phyloP scores from a whole-genome alignment of 1,140 invertebrate genomes.

The Caenorhabditis briggsae region DNA sequence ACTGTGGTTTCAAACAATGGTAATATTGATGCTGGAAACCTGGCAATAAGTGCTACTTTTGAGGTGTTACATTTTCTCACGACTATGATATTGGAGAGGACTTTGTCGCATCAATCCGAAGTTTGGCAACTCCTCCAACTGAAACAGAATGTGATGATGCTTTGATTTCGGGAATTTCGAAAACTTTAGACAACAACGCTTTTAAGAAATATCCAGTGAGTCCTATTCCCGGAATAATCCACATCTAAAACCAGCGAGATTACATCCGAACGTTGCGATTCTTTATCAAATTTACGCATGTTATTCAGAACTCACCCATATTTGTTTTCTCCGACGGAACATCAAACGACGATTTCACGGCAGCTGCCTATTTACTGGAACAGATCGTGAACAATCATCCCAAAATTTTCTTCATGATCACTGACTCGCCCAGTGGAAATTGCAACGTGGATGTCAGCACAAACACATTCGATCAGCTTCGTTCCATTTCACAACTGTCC shows the following conservation, averaged over 20 bases:
- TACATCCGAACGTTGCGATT: too few species aligned
- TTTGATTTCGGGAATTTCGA: conserved; percentile 8
- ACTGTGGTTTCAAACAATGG: conserved; percentile 62
- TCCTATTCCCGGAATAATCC: background rate
- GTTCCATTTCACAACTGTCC: conserved; percentile 41
- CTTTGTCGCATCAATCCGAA: conserved; percentile 21
- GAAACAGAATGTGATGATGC: conserved; percentile 61
- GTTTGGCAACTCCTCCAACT: conserved; percentile 44
- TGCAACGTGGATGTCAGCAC: conserved; percentile 57
- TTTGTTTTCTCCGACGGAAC: conserved; percentile 64
- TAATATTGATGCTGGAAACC: background rate
- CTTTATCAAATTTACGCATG: too few species aligned
- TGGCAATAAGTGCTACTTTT: background rate
- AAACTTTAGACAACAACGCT: conserved; percentile 12
- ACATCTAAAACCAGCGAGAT: too few species aligned
- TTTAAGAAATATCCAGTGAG: conserved; percentile 47
- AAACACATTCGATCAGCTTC: conserved; percentile 40
- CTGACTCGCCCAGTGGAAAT: conserved; percentile 46
- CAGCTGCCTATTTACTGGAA: conserved; percentile 30
- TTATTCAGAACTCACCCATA: conserved; percentile 57
- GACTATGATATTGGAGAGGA: conserved; percentile 47
- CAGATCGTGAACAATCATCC: conserved; percentile 10
- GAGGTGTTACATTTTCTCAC: conserved; percentile 38
- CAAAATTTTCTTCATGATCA: conserved; percentile 58
- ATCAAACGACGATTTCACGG: conserved; percentile 55